Percentiles rank a stretch among this genome's conserved stretches.
Conservation (phyloP, 2,797 vertebrate genomes). For the Malurus leucopterus region DNA sequence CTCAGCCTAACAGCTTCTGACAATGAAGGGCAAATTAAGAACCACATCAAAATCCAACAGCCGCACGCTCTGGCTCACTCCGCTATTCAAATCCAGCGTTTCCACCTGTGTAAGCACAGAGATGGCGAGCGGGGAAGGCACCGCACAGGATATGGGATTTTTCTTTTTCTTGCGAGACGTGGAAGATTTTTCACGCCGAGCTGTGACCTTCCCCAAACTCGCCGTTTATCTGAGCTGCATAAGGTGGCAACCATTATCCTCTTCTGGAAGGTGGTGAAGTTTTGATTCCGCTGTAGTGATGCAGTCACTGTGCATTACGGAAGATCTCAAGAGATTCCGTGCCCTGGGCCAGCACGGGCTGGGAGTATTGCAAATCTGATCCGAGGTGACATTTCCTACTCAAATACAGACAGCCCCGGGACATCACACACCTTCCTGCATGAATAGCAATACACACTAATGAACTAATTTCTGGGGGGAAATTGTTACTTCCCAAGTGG, state of each 20-base stretch:
- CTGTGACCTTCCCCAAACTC: conserved; percentile 10
- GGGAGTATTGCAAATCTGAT: conserved; percentile 16
- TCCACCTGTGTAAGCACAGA: not conserved
- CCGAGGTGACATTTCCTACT: conserved; percentile 44
- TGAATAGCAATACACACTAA: conserved; percentile 25
- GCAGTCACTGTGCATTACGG: conserved; percentile 13
- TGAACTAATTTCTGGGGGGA: conserved; percentile 20
- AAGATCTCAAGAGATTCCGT: conserved; percentile 13
- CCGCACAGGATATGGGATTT: not conserved
- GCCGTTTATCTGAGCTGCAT: not conserved
- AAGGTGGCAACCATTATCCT: not conserved
- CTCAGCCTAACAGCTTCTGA: conserved; percentile 45
- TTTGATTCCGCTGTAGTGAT: not conserved
- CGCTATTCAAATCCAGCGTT: not conserved
- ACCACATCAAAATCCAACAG: not conserved
- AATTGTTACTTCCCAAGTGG: not conserved
- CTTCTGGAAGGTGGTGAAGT: not conserved
- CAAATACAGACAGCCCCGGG: conserved; percentile 30
- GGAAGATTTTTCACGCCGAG: not conserved
- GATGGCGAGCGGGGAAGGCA: not conserved
- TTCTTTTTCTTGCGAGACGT: not conserved
- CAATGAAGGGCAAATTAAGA: conserved; percentile 41
- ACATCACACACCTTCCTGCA: conserved; percentile 32
- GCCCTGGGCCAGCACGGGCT: conserved; percentile 17
- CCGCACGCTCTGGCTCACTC: fast-evolving